Conservation (phyloP, 2,113 vertebrate genomes). For the Fregetta grallaria region DNA sequence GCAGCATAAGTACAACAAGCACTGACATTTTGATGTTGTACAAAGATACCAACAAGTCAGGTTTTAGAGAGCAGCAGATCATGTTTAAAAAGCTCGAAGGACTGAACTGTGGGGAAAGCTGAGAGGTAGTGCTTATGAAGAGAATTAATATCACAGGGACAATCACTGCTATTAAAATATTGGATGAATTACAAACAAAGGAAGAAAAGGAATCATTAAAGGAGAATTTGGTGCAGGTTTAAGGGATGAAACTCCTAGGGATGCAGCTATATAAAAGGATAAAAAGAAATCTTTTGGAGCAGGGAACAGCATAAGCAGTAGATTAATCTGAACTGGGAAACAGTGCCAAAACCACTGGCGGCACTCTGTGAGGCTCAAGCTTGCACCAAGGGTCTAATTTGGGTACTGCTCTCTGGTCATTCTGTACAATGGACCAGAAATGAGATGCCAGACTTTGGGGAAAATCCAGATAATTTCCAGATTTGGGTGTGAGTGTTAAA, state of each 20-base stretch:
- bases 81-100: neutral
- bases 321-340: neutral
- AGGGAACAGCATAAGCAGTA: neutral
- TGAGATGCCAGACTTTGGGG: neutral
- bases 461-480: neutral
- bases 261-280: neutral
- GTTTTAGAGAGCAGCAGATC: neutral
- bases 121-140: neutral
- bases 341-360: neutral
- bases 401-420: neutral
- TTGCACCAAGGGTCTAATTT: neutral
- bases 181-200: neutral
- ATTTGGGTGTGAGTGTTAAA: neutral
- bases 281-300: neutral
- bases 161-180: neutral
- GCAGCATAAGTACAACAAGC: neutral
- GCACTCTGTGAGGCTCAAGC: neutral
- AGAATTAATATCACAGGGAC: neutral
- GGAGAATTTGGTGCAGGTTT: neutral
- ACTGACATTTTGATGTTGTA: neutral
- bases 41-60: neutral
- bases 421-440: neutral
- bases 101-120: neutral
- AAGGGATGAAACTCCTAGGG: neutral
- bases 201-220: neutral